Conservation (phyloP, 2,888 invertebrate species). For the Stictocephala bisonia region DNA sequence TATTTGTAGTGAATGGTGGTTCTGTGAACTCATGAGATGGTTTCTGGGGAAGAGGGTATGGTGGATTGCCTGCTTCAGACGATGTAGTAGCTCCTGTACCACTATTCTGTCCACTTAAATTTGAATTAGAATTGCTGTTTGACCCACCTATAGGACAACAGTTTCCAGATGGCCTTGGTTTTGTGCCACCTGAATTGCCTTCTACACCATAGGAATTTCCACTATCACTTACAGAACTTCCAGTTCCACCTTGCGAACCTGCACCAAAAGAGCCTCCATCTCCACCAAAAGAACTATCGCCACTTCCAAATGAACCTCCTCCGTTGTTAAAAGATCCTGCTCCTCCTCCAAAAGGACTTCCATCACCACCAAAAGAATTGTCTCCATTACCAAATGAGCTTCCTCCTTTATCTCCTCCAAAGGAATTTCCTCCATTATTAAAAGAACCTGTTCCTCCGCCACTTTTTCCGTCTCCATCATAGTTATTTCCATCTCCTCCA, state of each 20-base stretch:
- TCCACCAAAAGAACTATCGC: conserved; percentile 53
- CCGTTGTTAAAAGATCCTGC: too few relatives aligned
- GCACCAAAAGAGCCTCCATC: conserved; percentile 7
- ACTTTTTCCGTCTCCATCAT: conserved; percentile 22
- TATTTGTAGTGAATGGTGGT: conserved; percentile 8
- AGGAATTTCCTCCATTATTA: conserved; percentile 44
- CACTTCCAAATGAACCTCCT: conserved; percentile 50
- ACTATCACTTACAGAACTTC: conserved; percentile 1
- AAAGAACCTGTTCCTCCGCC: conserved; percentile 47
- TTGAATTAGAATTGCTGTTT: not conserved
- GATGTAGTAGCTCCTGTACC: too few relatives aligned
- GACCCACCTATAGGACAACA: not conserved
- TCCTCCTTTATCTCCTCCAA: conserved; percentile 46
- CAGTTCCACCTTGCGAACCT: too few relatives aligned
- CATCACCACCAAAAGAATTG: conserved; percentile 29
- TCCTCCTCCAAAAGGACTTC: conserved; percentile 34
- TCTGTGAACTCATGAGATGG: not conserved
- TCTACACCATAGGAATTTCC: conserved; percentile 21
- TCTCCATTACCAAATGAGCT: too few relatives aligned
- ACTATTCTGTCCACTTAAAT: too few relatives aligned
- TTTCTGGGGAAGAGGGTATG: conserved; percentile 13
- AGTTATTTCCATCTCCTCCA: conserved; percentile 47
- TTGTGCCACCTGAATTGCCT: conserved; percentile 16
- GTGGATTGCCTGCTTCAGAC: not conserved
- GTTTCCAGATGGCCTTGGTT: conserved; percentile 39